phyloP scores from a whole-genome alignment of 2,888 invertebrate genomes.

The Hirtodrosophila cameraria region DNA sequence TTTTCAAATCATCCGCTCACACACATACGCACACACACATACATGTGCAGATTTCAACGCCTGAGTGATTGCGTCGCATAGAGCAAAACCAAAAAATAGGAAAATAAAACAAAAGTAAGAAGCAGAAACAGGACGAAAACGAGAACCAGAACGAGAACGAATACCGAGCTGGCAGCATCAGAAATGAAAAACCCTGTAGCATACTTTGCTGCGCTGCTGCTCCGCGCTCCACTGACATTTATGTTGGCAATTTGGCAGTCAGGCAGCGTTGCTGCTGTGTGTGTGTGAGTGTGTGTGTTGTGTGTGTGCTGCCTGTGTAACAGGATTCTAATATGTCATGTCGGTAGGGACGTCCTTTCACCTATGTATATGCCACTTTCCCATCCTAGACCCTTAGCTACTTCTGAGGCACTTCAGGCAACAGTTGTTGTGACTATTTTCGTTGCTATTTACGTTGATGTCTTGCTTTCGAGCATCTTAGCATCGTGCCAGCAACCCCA shows the following conservation, averaged over 20 bases:
- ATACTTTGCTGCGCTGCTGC: conserved; percentile 47
- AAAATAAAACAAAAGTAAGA: conserved; percentile 46
- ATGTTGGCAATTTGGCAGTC: conserved; percentile 80
- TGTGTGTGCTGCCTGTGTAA: conserved; percentile 56
- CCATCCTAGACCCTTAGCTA: conserved; percentile 8
- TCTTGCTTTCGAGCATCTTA: conserved; percentile 53
- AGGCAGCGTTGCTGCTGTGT: conserved; percentile 51
- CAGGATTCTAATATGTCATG: conserved; percentile 79
- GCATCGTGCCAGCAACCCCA: conserved; percentile 6
- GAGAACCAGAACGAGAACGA: conserved; percentile 34
- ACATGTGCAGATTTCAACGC: conserved; percentile 70
- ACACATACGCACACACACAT: conserved; percentile 37
- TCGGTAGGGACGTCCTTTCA: conserved; percentile 73
- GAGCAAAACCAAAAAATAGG: conserved; percentile 50
- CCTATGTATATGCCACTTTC: conserved; percentile 39
- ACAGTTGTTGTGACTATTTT: conserved; percentile 69
- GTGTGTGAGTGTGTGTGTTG: too few relatives aligned
- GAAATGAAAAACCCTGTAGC: conserved; percentile 74
- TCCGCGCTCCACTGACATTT: conserved; percentile 70
- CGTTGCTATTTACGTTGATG: conserved; percentile 57
- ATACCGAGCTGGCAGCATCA: conserved; percentile 53
- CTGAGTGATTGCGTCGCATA: conserved; percentile 77
- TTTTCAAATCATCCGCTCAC: conserved; percentile 70
- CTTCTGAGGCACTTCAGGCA: conserved; percentile 50
- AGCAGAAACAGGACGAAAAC: conserved; percentile 22